phyloP scores from a whole-genome alignment of 2,888 invertebrate species.

The Aricia artaxerxes region DNA sequence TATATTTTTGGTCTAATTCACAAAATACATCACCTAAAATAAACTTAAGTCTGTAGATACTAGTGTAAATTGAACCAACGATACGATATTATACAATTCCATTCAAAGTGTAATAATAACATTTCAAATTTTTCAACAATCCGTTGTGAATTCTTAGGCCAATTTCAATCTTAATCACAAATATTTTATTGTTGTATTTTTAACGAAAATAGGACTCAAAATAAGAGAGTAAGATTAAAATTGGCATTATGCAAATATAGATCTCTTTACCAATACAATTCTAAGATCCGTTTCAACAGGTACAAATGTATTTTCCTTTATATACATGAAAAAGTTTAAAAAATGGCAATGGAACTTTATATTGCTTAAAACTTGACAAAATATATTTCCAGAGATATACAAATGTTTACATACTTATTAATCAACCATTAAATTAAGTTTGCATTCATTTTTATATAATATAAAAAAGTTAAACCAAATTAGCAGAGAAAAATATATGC shows the following conservation, averaged over 20 bases:
- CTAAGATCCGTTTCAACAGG: slow-evolving; percentile 67
- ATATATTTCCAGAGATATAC: slow-evolving; percentile 18
- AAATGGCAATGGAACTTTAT: slow-evolving; percentile 7
- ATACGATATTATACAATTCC: slow-evolving; percentile 22
- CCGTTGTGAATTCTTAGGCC: slow-evolving; percentile 31
- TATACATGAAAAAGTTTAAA: slow-evolving; percentile 55
- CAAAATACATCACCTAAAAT: slow-evolving; percentile 47
- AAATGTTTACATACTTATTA: not conserved
- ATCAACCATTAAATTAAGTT: slow-evolving; percentile 1
- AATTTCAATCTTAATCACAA: slow-evolving; percentile 32
- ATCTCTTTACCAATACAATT: slow-evolving; percentile 44
- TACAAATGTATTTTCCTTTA: slow-evolving; percentile 71
- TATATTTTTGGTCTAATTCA: slow-evolving; percentile 62
- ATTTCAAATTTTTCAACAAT: slow-evolving; percentile 35
- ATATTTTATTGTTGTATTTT: slow-evolving; percentile 22
- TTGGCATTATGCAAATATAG: slow-evolving; percentile 35
- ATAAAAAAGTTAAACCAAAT: not conserved
- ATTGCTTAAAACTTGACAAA: slow-evolving; percentile 6
- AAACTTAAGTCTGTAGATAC: slow-evolving; percentile 37
- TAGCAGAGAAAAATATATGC: not conserved
- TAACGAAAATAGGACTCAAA: slow-evolving; percentile 30
- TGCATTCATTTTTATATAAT: not conserved
- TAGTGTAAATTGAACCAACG: slow-evolving; percentile 29
- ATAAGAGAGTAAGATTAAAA: slow-evolving; percentile 30
- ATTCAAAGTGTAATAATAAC: slow-evolving; percentile 23